Evolutionary conservation across 1,140 invertebrate genomes (phyloP).

Genomic region (Caenorhabditis elegans): WBcel235 BX284606.5:14946501-14947000

Average conservation of each 20-base stretch:
- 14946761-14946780: background rate
- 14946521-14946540: background rate
- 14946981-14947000: no score
- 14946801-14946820: background rate
- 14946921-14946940: conserved; percentile 19
- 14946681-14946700: conserved; percentile 18
- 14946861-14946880: conserved; percentile 22
- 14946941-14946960: background rate
- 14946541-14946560: conserved; percentile 17
- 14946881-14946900: background rate
- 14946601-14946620: background rate
- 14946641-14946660: no score
- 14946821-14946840: background rate
- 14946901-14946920: conserved; percentile 14
- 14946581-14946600: background rate
- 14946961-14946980: no score
- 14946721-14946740: background rate
- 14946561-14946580: conserved; percentile 28
- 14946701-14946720: background rate
- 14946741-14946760: background rate
- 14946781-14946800: background rate
- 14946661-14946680: conserved; percentile 15
- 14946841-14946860: background rate
- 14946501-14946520: background rate
- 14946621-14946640: no score